phyloP scores from a whole-genome alignment of 2,113 vertebrate genomes.

The Gnathonemus echidnorhynchus region DNA sequence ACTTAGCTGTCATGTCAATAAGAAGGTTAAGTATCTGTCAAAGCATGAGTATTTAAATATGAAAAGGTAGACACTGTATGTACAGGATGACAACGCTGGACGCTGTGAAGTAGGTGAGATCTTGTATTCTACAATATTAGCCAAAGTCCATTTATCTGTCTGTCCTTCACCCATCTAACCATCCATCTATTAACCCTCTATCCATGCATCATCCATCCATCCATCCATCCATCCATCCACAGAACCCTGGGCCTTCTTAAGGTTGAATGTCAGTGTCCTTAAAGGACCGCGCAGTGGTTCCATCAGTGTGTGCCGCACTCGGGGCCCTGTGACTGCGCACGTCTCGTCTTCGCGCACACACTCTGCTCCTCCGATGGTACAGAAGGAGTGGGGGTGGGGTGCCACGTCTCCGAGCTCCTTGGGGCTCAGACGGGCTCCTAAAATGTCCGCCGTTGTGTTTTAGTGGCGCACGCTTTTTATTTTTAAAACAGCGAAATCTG shows the following conservation, averaged over 20 bases:
- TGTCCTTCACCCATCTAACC: neutral
- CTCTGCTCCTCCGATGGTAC: constrained; percentile 41
- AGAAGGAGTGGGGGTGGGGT: constrained; percentile 71
- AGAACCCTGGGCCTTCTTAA: neutral
- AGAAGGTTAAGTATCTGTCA: neutral
- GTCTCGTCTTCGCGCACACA: neutral
- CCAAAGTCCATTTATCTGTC: neutral
- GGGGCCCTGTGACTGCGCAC: no score
- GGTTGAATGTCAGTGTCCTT: neutral
- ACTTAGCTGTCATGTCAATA: neutral
- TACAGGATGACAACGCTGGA: neutral
- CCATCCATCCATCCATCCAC: neutral
- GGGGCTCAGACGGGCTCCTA: constrained; percentile 65
- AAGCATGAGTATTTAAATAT: neutral
- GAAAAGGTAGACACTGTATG: neutral
- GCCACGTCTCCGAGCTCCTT: constrained; percentile 60
- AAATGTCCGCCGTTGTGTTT: constrained; percentile 66
- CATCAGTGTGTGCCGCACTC: no score
- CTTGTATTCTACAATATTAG: neutral
- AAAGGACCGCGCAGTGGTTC: neutral
- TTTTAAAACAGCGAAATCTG: constrained; percentile 73
- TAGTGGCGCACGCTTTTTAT: constrained; percentile 67
- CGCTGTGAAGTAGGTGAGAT: neutral
- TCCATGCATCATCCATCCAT: neutral
- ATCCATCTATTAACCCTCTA: neutral